Evolutionary conservation across 2,797 vertebrate species (phyloP), one percentile per base, ranked within the genome.

Genomic region (Pseudomugil gertrudae): DNA sequence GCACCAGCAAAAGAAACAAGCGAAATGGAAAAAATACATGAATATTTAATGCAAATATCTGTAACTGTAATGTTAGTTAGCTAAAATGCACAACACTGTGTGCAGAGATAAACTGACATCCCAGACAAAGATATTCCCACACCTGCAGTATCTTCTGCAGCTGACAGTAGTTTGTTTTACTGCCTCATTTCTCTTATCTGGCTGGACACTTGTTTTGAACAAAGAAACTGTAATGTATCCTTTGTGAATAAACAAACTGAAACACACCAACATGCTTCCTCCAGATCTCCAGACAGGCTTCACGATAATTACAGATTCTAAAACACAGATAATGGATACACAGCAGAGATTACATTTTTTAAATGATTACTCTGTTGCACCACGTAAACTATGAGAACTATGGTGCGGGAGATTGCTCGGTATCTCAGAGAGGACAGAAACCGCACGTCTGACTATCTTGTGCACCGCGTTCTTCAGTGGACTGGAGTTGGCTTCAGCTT

Each of bases 351-450:
- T 45, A 36, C 33, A 59, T 72, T 78, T 82, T 76, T 68, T 15
- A 40, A 35, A 66, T 62, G 61, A 77, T 74, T 73, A 11, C 50
- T 43, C 64, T 52, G 53, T 53, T 58, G 47, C 71, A 45, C 70
- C 66, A 55, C 55, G 62, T 84, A 81, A 86, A 81, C 81, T 81
- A 78, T 80, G 73, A 86, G 26, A 82, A 66, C 63, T 84, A 81
- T 79, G 81, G 60, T 61, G 57, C 40, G 4, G 65, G 66, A 71
- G 79, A 77, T 84, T 3, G 21, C 52, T n/a, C 14, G 69, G 63
- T 83, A 62, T 60, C 51, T 2, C 23, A 65, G 50, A 27, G 6
- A 69, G 65, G 63, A 74, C 33, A 35, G 15, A 32, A 61, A 59
- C 4, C 0, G 57, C 78, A 79, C 29, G 35, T 80, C 71, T 13